phyloP scores from a whole-genome alignment of 2,113 vertebrate genomes.

The Nibea coibor region DNA sequence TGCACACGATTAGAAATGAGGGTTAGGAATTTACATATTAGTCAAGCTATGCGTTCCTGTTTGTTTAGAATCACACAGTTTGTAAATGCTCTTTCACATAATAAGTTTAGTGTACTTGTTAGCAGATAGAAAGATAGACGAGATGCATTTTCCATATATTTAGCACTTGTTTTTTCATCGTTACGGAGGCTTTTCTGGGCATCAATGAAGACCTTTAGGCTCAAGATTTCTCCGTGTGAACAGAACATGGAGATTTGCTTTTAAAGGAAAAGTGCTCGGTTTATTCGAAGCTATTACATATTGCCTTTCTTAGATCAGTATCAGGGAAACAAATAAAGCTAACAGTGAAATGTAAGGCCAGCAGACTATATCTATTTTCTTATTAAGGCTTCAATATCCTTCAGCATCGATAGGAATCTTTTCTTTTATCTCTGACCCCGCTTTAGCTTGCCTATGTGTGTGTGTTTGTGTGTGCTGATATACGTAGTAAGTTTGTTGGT shows the following conservation, averaged over 20 bases:
- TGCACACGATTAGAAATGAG: not conserved
- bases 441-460: constrained; percentile 63
- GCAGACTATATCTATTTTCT: constrained; percentile 79
- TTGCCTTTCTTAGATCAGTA: constrained; percentile 78
- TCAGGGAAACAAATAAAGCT: constrained; percentile 82
- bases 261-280: constrained; percentile 64
- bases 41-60: constrained; percentile 13
- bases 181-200: not conserved
- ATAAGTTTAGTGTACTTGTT: not conserved
- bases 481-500: not conserved
- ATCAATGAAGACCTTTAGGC: not conserved
- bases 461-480: constrained; percentile 7
- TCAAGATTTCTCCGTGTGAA: constrained; percentile 18
- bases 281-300: constrained; percentile 76
- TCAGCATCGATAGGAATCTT: constrained; percentile 80
- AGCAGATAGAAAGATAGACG: not conserved
- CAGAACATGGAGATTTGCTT: constrained; percentile 42
- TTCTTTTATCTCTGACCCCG: constrained; percentile 79
- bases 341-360: constrained; percentile 75
- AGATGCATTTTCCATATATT: not conserved
- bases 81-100: not conserved
- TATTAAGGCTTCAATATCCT: constrained; percentile 86
- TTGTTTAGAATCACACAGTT: constrained; percentile 1
- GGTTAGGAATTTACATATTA: constrained; percentile 18
- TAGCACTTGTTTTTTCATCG: not conserved